Conservation (phyloP, 2,888 invertebrate genomes). For the Cremastinae sp. region DNA sequence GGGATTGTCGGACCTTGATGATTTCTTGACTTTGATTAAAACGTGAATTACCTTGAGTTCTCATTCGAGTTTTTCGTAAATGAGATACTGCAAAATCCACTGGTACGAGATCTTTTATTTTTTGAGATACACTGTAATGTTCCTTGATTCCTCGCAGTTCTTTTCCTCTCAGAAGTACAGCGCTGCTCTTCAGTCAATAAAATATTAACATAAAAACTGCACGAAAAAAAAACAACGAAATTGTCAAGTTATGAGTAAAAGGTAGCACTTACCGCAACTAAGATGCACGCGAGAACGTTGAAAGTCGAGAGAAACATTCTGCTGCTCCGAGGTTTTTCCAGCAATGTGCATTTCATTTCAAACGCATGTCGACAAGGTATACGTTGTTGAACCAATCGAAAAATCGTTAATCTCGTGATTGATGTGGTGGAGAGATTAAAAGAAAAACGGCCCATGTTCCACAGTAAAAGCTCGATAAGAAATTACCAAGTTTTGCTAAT, state of each 20-base stretch:
- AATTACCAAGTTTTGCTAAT: constrained; percentile 1
- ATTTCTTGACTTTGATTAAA: neutral
- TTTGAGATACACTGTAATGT: constrained; percentile 37
- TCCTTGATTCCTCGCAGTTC: neutral
- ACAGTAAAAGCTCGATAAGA: constrained; percentile 34
- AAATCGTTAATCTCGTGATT: constrained; percentile 44
- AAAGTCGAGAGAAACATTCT: constrained; percentile 55
- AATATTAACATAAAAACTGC: neutral
- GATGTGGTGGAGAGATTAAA: constrained; percentile 27
- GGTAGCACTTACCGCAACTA: constrained; percentile 54
- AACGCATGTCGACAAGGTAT: neutral
- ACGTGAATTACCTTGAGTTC: constrained; percentile 8
- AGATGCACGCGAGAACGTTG: constrained; percentile 42
- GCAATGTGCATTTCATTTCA: constrained; percentile 51
- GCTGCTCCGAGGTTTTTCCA: constrained; percentile 29
- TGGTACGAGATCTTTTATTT: constrained; percentile 49
- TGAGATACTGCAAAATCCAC: constrained; percentile 48
- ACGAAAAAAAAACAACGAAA: neutral
- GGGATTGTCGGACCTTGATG: neutral
- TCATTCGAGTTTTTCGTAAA: constrained; percentile 45
- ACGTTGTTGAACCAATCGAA: constrained; percentile 20
- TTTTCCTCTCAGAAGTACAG: constrained; percentile 13
- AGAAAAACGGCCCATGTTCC: constrained; percentile 34
- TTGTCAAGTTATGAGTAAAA: neutral
- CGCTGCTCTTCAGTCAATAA: constrained; percentile 54